Base-by-base conservation (phyloP, 2,888 invertebrate genomes). In the Cremastinae sp. region DNA sequence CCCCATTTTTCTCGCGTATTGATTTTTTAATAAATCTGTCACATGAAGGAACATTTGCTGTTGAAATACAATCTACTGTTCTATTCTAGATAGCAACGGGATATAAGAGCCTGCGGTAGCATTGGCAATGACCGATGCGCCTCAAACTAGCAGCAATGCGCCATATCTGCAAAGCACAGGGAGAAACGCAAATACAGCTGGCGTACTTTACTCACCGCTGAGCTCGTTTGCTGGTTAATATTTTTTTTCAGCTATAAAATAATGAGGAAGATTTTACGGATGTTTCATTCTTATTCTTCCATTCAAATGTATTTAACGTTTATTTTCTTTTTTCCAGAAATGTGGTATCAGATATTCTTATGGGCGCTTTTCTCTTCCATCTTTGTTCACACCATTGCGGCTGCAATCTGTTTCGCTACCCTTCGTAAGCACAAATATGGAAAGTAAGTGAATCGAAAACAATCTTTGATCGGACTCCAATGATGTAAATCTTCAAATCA, bases 291-390 rank as follows among this genome's bases (percentile, higher is more conserved):
- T 28, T 28, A 5, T 5, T 45, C 22, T 45, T 28, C 12, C 7
- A 20, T 18, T 2, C 14, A 35, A n/a, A 1, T 3, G n/a, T 0
- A 14, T 41, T 10, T 7, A 16, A 20, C 53, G n/a, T n/a, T 59
- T 35, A 20, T 96, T 92, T 91, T 28, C 28, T 28, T 28, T 28
- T 5, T 5, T 3, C 2, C 94, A 91, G 97, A 97, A 91, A 98
- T 98, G 96, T 98, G 98, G 98, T 98, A 97, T 90, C 96, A 97
- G 88, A 95, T 98, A 89, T 98, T 98, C 91, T 92, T 98, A 85
- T 98, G 98, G 97, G 96, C 97, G 75, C 91, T 98, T 86, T 96
- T 97, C 90, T 98, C 98, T 10, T 98, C 98, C 61, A 93, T 98
- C 86, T 94, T 98, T 88, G 96, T 98, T 81, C 98, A 98, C 90